Evolutionary conservation across 2,797 vertebrate genomes (phyloP).

Genomic region (Limosa lapponica): DNA sequence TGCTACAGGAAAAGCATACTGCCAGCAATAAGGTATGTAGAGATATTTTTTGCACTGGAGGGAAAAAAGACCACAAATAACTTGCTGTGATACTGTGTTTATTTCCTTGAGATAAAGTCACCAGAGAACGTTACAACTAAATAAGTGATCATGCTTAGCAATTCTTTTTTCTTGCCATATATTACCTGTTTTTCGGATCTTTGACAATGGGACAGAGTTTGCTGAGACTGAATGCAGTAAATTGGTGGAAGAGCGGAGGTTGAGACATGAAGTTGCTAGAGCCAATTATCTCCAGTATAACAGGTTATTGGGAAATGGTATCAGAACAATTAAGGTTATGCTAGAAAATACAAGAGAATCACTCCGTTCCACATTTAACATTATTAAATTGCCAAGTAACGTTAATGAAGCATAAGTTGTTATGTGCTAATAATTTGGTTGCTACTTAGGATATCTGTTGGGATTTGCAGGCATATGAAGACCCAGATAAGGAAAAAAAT

Average conservation of each 20-base stretch:
- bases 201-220: not conserved
- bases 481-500: not conserved
- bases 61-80: not conserved
- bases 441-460: not conserved
- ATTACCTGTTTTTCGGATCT: not conserved
- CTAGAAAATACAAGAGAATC: not conserved
- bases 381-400: not conserved
- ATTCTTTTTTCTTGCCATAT: not conserved
- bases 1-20: not conserved
- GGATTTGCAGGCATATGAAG: not conserved
- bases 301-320: not conserved
- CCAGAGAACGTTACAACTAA: not conserved
- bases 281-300: not conserved
- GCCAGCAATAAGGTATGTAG: not conserved
- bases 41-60: not conserved
- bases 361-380: not conserved
- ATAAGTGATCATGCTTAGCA: not conserved
- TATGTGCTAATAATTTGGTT: not conserved
- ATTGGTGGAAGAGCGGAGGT: not conserved
- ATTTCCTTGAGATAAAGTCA: not conserved
- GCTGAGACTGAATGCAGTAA: not conserved
- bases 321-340: not conserved
- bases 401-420: not conserved
- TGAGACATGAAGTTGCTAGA: not conserved
- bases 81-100: not conserved